phyloP scores from a whole-genome alignment of 1,140 invertebrate species.

The Amphibalanus amphitrite region DNA sequence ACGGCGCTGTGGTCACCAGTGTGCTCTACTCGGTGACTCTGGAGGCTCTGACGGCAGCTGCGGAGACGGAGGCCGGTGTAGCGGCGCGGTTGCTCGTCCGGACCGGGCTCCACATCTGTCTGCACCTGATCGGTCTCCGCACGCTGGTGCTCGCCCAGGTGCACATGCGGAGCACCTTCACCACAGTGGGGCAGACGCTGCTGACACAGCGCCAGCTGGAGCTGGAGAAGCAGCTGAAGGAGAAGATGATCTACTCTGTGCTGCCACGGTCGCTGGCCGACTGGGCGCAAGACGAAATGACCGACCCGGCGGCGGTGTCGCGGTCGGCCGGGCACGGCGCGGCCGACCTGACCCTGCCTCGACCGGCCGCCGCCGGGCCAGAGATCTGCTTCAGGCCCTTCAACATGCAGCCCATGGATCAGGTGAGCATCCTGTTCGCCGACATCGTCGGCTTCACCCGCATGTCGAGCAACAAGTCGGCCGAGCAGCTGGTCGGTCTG shows the following conservation, averaged over 20 bases:
- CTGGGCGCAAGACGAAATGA: conserved; percentile 57
- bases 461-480: conserved; percentile 90
- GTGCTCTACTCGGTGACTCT: conserved; percentile 62
- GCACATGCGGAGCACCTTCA: conserved; percentile 82
- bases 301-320: conserved; percentile 41
- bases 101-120: conserved; percentile 63
- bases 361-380: conserved; percentile 49
- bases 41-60: conserved; percentile 32
- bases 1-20: conserved; percentile 56
- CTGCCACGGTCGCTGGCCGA: conserved; percentile 56
- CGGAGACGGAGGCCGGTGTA: conserved; percentile 13
- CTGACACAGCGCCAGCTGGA: conserved; percentile 70
- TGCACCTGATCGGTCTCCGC: conserved; percentile 82
- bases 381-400: conserved; percentile 65
- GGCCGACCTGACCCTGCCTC: conserved; percentile 21
- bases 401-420: conserved; percentile 79
- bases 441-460: conserved; percentile 95
- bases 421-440: conserved; percentile 79
- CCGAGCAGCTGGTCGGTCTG: conserved; percentile 70
- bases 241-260: conserved; percentile 93
- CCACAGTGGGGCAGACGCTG: conserved; percentile 86
- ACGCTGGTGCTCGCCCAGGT: conserved; percentile 83
- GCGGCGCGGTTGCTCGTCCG: conserved; percentile 39
- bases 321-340: conserved; percentile 55
- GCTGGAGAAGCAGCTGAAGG: conserved; percentile 82